Evolutionary conservation across 2,797 vertebrate genomes (phyloP).

Genomic region (Myiotriccus ornatus): DNA sequence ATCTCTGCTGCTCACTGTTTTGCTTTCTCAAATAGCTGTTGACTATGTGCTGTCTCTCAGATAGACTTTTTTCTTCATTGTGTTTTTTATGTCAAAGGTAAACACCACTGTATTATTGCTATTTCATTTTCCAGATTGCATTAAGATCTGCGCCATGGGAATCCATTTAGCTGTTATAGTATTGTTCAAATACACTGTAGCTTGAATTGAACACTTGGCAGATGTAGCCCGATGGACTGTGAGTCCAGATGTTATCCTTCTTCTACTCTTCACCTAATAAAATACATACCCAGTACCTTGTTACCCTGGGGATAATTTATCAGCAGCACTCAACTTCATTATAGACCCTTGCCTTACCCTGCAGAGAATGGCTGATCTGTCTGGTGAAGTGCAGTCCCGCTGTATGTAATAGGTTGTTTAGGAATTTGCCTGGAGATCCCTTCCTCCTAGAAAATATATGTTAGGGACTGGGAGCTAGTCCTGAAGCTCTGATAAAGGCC

Average conservation of each 20-base stretch:
- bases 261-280: conserved; percentile 30
- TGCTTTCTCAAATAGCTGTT: neutral
- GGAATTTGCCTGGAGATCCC: neutral
- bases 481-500: neutral
- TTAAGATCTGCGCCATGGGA: neutral
- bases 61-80: neutral
- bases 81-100: neutral
- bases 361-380: neutral
- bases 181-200: neutral
- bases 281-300: neutral
- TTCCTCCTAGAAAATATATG: neutral
- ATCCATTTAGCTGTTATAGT: neutral
- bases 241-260: conserved; percentile 50
- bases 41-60: neutral
- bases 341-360: neutral
- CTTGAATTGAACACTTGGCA: neutral
- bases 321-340: neutral
- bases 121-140: conserved; percentile 6
- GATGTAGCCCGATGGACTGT: neutral
- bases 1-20: neutral
- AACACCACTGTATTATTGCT: neutral
- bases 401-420: neutral
- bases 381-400: neutral
- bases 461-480: neutral
- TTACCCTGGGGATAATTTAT: neutral